Evolutionary conservation across 2,888 invertebrate species (phyloP).

Genomic region (Sesia bembeciformis): DNA sequence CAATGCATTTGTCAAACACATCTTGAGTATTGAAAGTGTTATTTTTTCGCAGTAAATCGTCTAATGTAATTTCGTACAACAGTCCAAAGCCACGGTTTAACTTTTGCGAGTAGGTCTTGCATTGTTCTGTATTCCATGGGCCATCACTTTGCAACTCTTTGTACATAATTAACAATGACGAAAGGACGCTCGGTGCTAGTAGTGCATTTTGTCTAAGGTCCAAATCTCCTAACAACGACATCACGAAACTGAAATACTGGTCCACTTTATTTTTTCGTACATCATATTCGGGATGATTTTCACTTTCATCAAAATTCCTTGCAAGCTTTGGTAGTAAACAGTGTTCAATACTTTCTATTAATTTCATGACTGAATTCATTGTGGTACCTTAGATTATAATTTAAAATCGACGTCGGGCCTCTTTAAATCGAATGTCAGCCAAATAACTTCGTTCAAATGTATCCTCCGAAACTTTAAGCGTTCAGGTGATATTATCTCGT

Average conservation of each 20-base stretch:
- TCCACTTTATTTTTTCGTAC: conserved; percentile 28
- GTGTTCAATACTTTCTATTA: conserved; percentile 19
- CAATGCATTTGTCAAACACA: conserved; percentile 44
- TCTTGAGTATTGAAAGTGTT: conserved; percentile 31
- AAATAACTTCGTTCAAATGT: no score
- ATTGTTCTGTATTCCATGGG: conserved; percentile 34
- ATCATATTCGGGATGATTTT: conserved; percentile 35
- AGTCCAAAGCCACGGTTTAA: conserved; percentile 32
- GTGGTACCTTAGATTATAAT: not conserved
- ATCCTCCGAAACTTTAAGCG: no score
- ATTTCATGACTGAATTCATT: conserved; percentile 1
- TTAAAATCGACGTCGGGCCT: not conserved
- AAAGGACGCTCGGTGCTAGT: conserved; percentile 21
- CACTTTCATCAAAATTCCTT: conserved; percentile 35
- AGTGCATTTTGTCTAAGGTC: conserved; percentile 22
- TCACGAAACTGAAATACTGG: conserved; percentile 24
- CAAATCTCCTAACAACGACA: conserved; percentile 24
- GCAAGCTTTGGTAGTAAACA: conserved; percentile 41
- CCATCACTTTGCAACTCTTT: conserved; percentile 33
- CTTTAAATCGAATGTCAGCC: no score
- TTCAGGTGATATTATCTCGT: no score
- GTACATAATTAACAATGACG: conserved; percentile 36
- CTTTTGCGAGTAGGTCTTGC: conserved; percentile 24
- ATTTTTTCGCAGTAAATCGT: conserved; percentile 22
- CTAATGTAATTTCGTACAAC: conserved; percentile 25